Conservation (phyloP, 2,888 invertebrate genomes). For the Hyppa rectilinea region DNA sequence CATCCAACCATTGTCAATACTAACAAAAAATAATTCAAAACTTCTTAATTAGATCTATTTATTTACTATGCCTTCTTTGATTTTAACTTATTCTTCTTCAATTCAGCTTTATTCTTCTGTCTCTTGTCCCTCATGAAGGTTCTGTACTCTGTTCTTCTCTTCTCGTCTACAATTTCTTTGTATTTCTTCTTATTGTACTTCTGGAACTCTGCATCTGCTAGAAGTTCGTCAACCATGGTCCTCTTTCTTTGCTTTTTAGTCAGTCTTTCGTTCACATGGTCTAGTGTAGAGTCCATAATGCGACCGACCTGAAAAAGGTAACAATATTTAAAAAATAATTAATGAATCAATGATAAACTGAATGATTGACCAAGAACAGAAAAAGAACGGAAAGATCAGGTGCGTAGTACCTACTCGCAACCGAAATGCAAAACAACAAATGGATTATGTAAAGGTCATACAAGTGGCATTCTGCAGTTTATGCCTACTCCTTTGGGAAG, state of each 20-base stretch:
- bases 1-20: background rate
- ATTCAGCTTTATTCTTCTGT: conserved; percentile 91
- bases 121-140: conserved; percentile 94
- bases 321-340: background rate
- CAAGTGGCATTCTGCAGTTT: too few species aligned
- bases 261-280: conserved; percentile 96
- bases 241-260: conserved; percentile 96
- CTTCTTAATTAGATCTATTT: conserved; percentile 31
- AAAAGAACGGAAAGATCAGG: too few species aligned
- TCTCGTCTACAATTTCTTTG: conserved; percentile 94
- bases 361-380: too few species aligned
- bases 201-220: conserved; percentile 96
- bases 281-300: conserved; percentile 95
- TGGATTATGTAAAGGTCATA: too few species aligned
- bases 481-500: too few species aligned
- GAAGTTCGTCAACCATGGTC: conserved; percentile 97
- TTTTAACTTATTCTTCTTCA: conserved; percentile 83
- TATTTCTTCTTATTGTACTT: conserved; percentile 95
- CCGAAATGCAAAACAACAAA: too few species aligned
- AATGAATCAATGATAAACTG: background rate
- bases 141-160: conserved; percentile 92
- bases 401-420: too few species aligned
- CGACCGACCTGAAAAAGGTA: conserved; percentile 92
- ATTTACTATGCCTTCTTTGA: conserved; percentile 70
- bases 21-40: background rate